phyloP scores from a whole-genome alignment of 2,888 invertebrate species.

The Leptopilina drosophilae region DNA sequence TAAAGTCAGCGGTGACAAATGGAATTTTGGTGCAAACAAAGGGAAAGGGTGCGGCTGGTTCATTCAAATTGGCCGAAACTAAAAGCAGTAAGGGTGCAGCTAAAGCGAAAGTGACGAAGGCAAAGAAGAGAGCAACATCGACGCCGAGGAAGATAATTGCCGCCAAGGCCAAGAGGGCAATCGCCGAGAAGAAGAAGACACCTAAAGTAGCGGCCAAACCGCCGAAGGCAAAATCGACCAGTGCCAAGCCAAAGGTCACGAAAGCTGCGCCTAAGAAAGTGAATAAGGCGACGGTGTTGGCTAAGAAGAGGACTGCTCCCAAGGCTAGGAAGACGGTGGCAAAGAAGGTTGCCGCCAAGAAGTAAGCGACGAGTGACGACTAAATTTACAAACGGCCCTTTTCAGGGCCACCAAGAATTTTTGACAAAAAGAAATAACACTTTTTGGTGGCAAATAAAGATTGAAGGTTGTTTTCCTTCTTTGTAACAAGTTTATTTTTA shows the following conservation, averaged over 20 bases:
- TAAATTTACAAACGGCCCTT: not conserved
- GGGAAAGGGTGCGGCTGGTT: conserved; percentile 79
- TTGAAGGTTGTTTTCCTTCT: too few relatives aligned
- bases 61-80: conserved; percentile 74
- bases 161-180: conserved; percentile 51
- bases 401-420: conserved; percentile 19
- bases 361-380: not conserved
- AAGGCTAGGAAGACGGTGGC: not conserved
- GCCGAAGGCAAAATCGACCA: conserved; percentile 36
- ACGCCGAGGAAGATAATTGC: not conserved
- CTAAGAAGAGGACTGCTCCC: not conserved
- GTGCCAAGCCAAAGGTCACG: not conserved
- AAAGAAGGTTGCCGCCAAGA: not conserved
- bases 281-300: not conserved
- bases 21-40: conserved; percentile 79
- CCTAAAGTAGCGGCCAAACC: conserved; percentile 59
- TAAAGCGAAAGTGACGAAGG: conserved; percentile 55
- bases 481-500: too few relatives aligned
- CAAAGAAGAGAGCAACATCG: not conserved
- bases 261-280: conserved; percentile 1
- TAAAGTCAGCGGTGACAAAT: conserved; percentile 79
- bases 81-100: conserved; percentile 39
- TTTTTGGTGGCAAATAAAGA: too few relatives aligned
- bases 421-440: too few relatives aligned
- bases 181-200: conserved; percentile 50